These are phyloP conservation scores for Spea bombifrons DNA, from an alignment of 2,113 vertebrate genomes.

Conservation along the genomic window DNA sequence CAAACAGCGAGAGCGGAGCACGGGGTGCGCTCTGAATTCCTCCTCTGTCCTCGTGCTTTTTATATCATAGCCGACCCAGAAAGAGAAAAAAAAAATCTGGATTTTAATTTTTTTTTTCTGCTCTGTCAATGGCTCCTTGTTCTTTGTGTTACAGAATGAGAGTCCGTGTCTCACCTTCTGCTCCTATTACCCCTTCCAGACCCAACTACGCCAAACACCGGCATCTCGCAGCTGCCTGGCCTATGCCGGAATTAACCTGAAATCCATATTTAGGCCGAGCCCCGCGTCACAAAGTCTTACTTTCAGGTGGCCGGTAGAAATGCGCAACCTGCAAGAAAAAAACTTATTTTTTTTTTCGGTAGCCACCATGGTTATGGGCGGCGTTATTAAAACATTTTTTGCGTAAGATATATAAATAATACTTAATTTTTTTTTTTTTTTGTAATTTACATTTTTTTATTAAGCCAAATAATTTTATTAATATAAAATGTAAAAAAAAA, in stretches of 20 bases:
- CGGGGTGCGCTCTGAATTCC: conserved; percentile 36
- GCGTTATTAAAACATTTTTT: neutral
- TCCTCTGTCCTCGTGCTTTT: conserved; percentile 40
- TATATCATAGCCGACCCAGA: conserved; percentile 40
- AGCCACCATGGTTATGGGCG: neutral
- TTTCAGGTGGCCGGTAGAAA: neutral
- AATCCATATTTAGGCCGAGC: neutral
- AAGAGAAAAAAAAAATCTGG: conserved; percentile 26
- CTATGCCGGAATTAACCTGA: neutral
- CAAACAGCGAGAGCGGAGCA: conserved; percentile 33
- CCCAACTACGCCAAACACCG: conserved; percentile 1
- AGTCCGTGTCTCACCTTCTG: conserved; percentile 37
- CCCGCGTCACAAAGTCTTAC: neutral
- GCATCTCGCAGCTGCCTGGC: conserved; percentile 13
- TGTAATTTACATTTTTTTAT: no score
- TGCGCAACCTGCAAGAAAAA: neutral
- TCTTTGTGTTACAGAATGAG: conserved; percentile 29
- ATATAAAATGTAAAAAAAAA: no score
- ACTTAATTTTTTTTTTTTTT: no score
- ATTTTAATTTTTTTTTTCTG: conserved; percentile 32
- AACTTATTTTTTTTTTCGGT: neutral
- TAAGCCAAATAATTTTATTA: no score
- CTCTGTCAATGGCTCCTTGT: conserved; percentile 45
- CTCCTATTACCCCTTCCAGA: conserved; percentile 44
- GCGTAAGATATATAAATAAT: no score